Conservation (phyloP, 2,888 invertebrate species). For the Plusia festucae region DNA sequence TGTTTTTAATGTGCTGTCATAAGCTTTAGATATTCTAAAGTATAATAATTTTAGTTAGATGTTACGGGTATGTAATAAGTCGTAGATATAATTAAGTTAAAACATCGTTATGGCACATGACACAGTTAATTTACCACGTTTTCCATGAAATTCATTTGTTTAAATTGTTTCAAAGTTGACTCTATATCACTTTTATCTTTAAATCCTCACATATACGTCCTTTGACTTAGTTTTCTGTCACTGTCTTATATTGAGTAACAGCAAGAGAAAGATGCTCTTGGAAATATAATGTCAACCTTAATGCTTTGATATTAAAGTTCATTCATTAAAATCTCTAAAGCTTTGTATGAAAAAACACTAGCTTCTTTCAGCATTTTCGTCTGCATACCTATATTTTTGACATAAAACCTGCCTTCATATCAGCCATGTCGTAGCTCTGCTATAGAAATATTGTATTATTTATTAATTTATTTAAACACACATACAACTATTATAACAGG, state of each 20-base stretch:
- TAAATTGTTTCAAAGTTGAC: not conserved
- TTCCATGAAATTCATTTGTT: not conserved
- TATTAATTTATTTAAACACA: no score
- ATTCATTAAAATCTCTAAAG: no score
- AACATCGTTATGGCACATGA: not conserved
- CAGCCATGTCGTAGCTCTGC: not conserved
- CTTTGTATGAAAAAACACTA: not conserved
- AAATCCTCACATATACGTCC: no score
- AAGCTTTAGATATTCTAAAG: not conserved
- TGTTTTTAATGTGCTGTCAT: slow-evolving; percentile 35
- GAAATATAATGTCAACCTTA: not conserved
- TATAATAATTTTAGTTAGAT: slow-evolving; percentile 10
- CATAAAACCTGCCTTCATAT: not conserved
- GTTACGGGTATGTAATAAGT: slow-evolving; percentile 3
- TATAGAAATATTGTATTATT: no score
- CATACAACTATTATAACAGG: no score
- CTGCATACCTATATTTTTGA: not conserved
- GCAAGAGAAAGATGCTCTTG: not conserved
- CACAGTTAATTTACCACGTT: not conserved
- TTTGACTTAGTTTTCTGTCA: no score
- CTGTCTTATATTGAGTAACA: not conserved
- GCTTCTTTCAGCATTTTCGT: not conserved
- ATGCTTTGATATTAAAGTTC: not conserved
- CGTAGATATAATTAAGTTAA: not conserved
- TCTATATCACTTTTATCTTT: not conserved